Evolutionary conservation across 35 echinoderm and acorn worm genomes (phyloP).

Genomic region (Ophiothrix spiculata): DNA sequence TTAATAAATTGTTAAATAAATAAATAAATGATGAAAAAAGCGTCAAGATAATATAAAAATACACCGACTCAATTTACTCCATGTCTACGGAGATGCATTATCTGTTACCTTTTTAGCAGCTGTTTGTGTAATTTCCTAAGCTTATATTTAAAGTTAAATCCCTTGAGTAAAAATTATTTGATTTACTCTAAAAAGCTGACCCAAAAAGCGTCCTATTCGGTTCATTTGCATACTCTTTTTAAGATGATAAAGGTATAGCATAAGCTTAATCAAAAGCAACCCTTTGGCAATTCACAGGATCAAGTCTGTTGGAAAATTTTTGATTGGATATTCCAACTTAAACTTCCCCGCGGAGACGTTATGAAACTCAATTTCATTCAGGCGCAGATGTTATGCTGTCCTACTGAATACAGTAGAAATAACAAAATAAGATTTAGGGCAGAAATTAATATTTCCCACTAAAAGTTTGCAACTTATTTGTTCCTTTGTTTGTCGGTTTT

Average conservation of each 20-base stretch:
- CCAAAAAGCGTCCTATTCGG: not conserved
- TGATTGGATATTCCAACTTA: constrained; percentile 4
- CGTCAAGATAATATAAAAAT: too few relatives aligned
- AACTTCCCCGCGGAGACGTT: not conserved
- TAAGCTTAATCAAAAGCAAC: not conserved
- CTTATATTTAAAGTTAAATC: not conserved
- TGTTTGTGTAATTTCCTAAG: too few relatives aligned
- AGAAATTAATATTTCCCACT: not conserved
- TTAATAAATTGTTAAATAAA: too few relatives aligned
- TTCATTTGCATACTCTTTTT: constrained; percentile 5
- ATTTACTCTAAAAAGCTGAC: constrained; percentile 8
- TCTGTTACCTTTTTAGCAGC: too few relatives aligned
- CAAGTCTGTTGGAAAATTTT: not conserved
- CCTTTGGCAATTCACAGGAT: not conserved
- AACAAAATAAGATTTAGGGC: too few relatives aligned
- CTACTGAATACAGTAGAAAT: not conserved
- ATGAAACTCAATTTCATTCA: not conserved
- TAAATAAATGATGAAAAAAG: too few relatives aligned
- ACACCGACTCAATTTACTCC: too few relatives aligned
- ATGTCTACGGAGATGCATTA: too few relatives aligned
- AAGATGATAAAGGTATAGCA: not conserved
- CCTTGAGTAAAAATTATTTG: not conserved
- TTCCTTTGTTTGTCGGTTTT: not conserved
- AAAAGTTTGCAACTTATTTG: not conserved
- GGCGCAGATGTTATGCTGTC: constrained; percentile 1